Percentiles rank a stretch among this genome's conserved stretches.
These are phyloP conservation scores for Caenorhabditis brenneri DNA, from an alignment of 1,140 invertebrate species.

Conservation along the genomic window DNA sequence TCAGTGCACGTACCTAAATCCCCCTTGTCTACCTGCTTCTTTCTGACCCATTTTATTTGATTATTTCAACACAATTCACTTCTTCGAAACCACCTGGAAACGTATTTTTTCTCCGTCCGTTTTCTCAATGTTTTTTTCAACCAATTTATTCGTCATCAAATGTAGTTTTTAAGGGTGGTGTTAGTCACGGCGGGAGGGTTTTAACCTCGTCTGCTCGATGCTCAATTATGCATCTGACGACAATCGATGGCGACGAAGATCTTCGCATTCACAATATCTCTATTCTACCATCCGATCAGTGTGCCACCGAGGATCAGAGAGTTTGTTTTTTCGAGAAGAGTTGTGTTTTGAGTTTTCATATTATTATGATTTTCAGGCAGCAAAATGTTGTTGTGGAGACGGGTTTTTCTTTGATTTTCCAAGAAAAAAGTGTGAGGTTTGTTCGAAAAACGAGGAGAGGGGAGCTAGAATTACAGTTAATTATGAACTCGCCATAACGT, in stretches of 20 bases:
- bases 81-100: not conserved
- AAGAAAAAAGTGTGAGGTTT: conserved; percentile 54
- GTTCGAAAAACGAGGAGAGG: not conserved
- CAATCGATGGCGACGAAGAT: conserved; percentile 67
- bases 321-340: conserved; percentile 53
- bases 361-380: conserved; percentile 59
- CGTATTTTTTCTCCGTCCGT: not conserved
- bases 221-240: conserved; percentile 51
- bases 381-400: conserved; percentile 69
- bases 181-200: not conserved
- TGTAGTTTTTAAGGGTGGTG: not conserved
- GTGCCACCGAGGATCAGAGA: conserved; percentile 69
- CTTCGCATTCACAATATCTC: conserved; percentile 70
- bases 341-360: not conserved
- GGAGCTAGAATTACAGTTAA: not conserved
- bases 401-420: conserved; percentile 62
- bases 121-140: not conserved
- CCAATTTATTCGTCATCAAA: not conserved
- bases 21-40: not conserved
- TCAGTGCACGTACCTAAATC: not conserved
- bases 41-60: not conserved
- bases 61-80: not conserved
- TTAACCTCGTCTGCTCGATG: conserved; percentile 34
- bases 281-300: conserved; percentile 69
- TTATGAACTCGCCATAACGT: too few relatives aligned